These are phyloP conservation scores for Ophiodon elongatus DNA, from an alignment of 2,113 vertebrate species.

Conservation along the genomic window DNA sequence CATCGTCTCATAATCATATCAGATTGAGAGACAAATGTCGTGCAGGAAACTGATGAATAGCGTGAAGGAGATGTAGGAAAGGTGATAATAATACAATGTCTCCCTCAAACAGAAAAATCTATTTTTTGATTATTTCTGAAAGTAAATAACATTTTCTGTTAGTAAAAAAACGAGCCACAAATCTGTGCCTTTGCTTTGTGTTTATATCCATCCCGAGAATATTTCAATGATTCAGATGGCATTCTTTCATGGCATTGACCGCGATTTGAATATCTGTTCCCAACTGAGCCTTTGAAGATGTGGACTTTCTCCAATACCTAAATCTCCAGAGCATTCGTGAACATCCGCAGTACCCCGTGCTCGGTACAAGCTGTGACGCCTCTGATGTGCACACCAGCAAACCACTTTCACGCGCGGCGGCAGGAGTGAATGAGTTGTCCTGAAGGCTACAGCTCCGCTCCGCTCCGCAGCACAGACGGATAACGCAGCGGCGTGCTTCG, in stretches of 20 bases:
- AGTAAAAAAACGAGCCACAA: too few species aligned
- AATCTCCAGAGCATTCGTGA: constrained; percentile 59
- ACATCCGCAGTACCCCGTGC: constrained; percentile 33
- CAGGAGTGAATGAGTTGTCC: constrained; percentile 37
- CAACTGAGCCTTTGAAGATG: constrained; percentile 65
- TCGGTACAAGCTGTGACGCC: constrained; percentile 26
- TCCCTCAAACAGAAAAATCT: background rate
- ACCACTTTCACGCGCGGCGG: constrained; percentile 17
- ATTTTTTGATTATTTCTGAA: background rate
- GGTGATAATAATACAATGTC: background rate
- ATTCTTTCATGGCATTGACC: constrained; percentile 39
- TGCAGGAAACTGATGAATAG: background rate
- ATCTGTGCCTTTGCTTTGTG: background rate
- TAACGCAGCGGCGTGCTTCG: constrained; percentile 13
- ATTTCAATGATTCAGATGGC: constrained; percentile 23
- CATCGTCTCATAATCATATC: background rate
- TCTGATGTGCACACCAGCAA: constrained; percentile 50
- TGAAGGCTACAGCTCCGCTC: constrained; percentile 37
- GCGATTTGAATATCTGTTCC: constrained; percentile 58
- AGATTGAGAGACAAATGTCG: background rate
- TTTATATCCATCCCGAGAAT: constrained; percentile 19
- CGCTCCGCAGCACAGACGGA: constrained; percentile 22
- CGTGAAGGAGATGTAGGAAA: background rate
- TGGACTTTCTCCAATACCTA: constrained; percentile 49
- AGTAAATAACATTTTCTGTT: background rate